These are phyloP conservation scores for Agonopterix subpropinquella DNA, from an alignment of 2,888 invertebrate genomes.

Conservation along the genomic window DNA sequence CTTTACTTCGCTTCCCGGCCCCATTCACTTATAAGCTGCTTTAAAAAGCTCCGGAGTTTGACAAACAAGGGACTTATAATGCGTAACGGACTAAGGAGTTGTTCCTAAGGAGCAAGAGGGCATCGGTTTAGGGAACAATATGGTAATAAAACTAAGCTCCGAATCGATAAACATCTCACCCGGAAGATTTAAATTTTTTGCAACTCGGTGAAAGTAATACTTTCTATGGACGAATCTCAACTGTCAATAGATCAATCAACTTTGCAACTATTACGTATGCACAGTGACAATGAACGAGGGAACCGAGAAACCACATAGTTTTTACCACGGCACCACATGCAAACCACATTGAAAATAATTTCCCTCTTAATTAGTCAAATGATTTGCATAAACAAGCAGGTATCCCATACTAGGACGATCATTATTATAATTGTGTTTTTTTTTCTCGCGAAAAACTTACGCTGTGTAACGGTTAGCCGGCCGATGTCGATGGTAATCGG, in stretches of 20 bases:
- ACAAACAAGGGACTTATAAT: slow-evolving; percentile 68
- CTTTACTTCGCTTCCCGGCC: slow-evolving; percentile 62
- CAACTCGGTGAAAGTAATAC: slow-evolving; percentile 15
- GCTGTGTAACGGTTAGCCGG: slow-evolving; percentile 54
- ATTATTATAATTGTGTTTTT: slow-evolving; percentile 68
- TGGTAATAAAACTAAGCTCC: slow-evolving; percentile 7
- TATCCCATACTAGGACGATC: slow-evolving; percentile 67
- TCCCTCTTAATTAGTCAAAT: slow-evolving; percentile 63
- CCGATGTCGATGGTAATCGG: slow-evolving; percentile 58
- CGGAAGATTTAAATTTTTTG: slow-evolving; percentile 11
- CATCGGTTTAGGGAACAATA: slow-evolving; percentile 33
- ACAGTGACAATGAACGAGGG: slow-evolving; percentile 48
- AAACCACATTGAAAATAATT: slow-evolving; percentile 62
- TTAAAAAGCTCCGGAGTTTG: slow-evolving; percentile 61
- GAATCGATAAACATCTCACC: slow-evolving; percentile 21
- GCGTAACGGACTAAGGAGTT: slow-evolving; percentile 61
- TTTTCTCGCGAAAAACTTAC: slow-evolving; percentile 64
- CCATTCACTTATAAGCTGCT: slow-evolving; percentile 63
- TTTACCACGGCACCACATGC: slow-evolving; percentile 42
- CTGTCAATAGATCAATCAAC: slow-evolving; percentile 47
- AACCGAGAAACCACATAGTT: slow-evolving; percentile 33
- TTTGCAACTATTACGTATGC: slow-evolving; percentile 32
- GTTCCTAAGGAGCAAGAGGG: slow-evolving; percentile 43
- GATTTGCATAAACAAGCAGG: slow-evolving; percentile 66
- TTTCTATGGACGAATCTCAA: slow-evolving; percentile 12